These are phyloP conservation scores for Odiellus spinosus DNA, from an alignment of 2,888 invertebrate genomes.

Conservation along the genomic window DNA sequence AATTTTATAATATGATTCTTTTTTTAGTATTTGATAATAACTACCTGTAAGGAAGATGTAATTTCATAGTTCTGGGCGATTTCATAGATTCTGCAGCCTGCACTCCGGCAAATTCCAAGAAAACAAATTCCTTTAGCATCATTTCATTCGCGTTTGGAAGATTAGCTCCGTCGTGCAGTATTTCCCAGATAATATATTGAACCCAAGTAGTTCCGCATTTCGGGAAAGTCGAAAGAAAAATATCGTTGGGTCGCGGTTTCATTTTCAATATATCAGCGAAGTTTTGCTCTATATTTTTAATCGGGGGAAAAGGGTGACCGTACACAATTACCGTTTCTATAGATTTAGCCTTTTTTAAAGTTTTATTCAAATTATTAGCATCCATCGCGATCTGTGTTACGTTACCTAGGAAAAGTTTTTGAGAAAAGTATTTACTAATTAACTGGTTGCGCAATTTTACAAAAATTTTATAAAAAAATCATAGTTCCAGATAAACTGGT, in stretches of 20 bases:
- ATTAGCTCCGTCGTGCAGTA: constrained; percentile 12
- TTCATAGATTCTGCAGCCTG: constrained; percentile 9
- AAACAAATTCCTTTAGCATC: constrained; percentile 7
- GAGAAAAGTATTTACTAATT: no score
- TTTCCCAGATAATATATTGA: constrained; percentile 10
- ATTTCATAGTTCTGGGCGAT: constrained; percentile 18
- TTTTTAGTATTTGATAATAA: no score
- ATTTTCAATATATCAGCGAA: constrained; percentile 12
- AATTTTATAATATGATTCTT: no score
- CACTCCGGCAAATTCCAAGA: constrained; percentile 12
- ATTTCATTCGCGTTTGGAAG: constrained; percentile 2
- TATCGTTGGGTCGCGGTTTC: constrained; percentile 11
- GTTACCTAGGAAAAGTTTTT: no score
- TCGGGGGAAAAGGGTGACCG: no score
- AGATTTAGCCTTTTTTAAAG: no score
- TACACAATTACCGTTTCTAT: no score
- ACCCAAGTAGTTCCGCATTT: constrained; percentile 21
- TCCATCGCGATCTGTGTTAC: no score
- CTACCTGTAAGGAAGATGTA: constrained; percentile 23
- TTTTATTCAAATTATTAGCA: no score
- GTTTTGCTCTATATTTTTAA: constrained; percentile 1
- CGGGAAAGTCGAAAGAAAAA: constrained; percentile 17
- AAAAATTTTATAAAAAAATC: no score
- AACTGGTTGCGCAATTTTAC: no score
- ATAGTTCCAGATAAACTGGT: no score